Conservation (phyloP, 2,888 invertebrate genomes). For the Brachyptera putata region DNA sequence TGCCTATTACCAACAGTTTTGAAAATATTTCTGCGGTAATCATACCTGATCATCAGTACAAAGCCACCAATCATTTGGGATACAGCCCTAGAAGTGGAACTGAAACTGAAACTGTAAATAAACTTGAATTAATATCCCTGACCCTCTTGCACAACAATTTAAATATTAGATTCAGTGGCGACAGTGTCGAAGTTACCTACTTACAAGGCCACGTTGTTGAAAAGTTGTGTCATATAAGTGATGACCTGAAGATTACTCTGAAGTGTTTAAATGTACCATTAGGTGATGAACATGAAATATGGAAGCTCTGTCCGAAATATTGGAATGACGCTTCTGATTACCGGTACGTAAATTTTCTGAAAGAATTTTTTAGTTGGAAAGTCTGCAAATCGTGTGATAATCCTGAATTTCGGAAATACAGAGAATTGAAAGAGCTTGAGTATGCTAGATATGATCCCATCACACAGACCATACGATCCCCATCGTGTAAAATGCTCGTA, state of each 20-base stretch:
- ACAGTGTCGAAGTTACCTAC: background rate
- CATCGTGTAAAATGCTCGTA: background rate
- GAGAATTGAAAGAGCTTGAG: background rate
- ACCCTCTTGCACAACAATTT: background rate
- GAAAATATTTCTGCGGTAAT: too few species aligned
- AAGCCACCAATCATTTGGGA: too few species aligned
- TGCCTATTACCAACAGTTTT: too few species aligned
- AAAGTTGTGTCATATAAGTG: background rate
- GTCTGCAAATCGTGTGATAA: constrained; percentile 2
- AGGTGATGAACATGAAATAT: background rate
- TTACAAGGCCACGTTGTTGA: background rate
- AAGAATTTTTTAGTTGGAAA: constrained; percentile 9
- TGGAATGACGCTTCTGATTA: background rate
- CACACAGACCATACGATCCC: constrained; percentile 1
- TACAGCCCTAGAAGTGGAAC: too few species aligned
- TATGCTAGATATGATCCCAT: background rate
- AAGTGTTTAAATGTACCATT: background rate
- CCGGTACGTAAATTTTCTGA: background rate
- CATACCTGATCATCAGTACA: too few species aligned
- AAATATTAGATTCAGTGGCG: background rate
- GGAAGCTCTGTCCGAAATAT: background rate
- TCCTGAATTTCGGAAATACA: background rate
- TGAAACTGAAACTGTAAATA: too few species aligned
- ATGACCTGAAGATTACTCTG: background rate
- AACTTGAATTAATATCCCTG: background rate